Evolutionary conservation across 2,113 vertebrate genomes (phyloP).

Genomic region (Poecilia latipinna): DNA sequence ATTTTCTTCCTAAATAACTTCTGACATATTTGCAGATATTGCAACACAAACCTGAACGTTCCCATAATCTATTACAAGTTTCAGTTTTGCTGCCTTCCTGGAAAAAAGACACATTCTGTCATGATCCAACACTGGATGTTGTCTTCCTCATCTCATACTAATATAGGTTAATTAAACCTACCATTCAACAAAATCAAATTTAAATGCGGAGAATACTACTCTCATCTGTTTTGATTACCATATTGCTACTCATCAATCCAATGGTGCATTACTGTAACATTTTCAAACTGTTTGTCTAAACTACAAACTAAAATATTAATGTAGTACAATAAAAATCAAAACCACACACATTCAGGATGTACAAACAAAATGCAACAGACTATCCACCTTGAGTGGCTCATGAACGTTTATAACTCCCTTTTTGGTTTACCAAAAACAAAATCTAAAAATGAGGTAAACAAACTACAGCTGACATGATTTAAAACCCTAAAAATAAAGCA

Average conservation of each 20-base stretch:
- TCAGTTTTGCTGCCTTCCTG: not conserved
- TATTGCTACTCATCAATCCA: not conserved
- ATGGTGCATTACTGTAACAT: not conserved
- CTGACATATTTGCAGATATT: not conserved
- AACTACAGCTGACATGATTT: slow-evolving; percentile 18
- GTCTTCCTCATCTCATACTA: slow-evolving; percentile 9
- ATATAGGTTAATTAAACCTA: slow-evolving; percentile 2
- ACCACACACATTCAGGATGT: not conserved
- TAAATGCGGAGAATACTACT: not conserved
- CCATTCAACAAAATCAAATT: slow-evolving; percentile 1
- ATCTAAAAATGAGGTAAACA: not conserved
- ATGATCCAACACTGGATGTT: not conserved
- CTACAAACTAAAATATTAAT: not conserved
- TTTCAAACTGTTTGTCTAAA: not conserved
- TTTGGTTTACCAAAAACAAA: not conserved
- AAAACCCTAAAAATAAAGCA: slow-evolving; percentile 1
- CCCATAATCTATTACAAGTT: slow-evolving; percentile 14
- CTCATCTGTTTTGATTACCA: not conserved
- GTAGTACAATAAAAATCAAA: not conserved
- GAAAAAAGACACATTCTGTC: not conserved
- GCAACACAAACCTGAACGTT: slow-evolving; percentile 1
- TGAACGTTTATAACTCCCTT: not conserved
- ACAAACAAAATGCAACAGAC: slow-evolving; percentile 5
- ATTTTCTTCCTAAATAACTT: slow-evolving; percentile 26
- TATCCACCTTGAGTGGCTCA: not conserved